These are phyloP conservation scores for Heterotilapia buettikoferi DNA, from an alignment of 2,113 vertebrate genomes.

Conservation along the genomic window DNA sequence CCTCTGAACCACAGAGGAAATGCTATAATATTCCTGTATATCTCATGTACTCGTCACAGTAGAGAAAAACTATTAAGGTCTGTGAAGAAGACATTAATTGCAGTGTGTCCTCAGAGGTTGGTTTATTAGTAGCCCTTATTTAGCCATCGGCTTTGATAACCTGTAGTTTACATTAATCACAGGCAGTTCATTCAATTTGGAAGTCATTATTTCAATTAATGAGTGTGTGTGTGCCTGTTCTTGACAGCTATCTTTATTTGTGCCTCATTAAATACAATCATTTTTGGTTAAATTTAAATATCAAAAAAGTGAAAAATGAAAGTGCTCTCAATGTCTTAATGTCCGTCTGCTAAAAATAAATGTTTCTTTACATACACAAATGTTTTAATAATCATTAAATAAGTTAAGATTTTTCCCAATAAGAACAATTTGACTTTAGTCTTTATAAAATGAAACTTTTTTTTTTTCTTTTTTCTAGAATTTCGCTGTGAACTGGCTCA, in stretches of 20 bases:
- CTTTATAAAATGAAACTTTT: background rate
- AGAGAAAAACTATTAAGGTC: background rate
- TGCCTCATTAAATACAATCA: background rate
- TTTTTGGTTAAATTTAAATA: background rate
- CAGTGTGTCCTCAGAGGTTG: background rate
- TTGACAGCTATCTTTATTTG: background rate
- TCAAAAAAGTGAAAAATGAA: background rate
- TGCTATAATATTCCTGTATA: background rate
- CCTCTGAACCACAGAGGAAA: background rate
- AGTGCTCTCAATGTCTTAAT: background rate
- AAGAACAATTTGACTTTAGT: background rate
- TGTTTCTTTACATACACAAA: background rate
- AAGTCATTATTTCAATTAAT: background rate
- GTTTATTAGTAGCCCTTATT: background rate
- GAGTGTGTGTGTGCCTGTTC: background rate
- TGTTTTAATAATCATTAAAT: background rate
- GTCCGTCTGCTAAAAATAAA: background rate
- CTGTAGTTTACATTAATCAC: background rate
- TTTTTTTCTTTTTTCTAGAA: background rate
- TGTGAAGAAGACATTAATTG: background rate
- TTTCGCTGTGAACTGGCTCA: background rate
- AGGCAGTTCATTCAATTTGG: background rate
- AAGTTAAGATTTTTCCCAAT: background rate
- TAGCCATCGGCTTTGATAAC: background rate
- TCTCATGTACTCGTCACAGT: background rate